A percentile compares a stretch with the other conserved stretches of the same genome.
Evolutionary conservation across 2,797 vertebrate genomes (phyloP).

Genomic region (Tenualosa ilisha): DNA sequence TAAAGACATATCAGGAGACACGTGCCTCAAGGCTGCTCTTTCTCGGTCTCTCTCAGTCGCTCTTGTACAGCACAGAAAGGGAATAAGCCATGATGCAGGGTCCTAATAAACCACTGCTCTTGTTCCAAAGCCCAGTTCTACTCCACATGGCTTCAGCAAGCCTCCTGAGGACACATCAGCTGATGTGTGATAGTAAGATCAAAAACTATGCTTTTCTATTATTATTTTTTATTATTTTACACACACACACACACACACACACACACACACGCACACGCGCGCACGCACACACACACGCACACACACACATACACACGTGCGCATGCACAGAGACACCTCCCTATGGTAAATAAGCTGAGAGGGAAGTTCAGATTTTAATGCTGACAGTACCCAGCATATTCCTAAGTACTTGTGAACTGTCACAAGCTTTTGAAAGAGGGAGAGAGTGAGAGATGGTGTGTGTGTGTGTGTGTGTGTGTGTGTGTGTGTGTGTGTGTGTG

Average conservation of each 20-base stretch:
- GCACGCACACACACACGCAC: constrained; percentile 19
- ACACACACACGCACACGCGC: background rate
- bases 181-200: background rate
- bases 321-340: constrained; percentile 30
- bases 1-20: constrained; percentile 70
- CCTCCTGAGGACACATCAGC: background rate
- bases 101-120: background rate
- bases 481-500: background rate
- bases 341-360: background rate
- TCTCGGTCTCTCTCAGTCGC: background rate
- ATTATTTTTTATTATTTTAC: background rate
- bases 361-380: background rate
- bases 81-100: background rate
- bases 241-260: constrained; percentile 12
- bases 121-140: background rate
- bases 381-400: background rate
- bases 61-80: background rate
- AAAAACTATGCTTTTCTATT: constrained; percentile 39
- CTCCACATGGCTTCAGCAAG: background rate
- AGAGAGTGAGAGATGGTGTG: background rate
- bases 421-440: constrained; percentile 35
- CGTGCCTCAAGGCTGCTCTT: constrained; percentile 56
- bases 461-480: background rate
- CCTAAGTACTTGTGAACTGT: background rate
- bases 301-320: constrained; percentile 45